These are phyloP conservation scores for Nephotettix cincticeps DNA, from an alignment of 1,140 invertebrate genomes.

Conservation along the genomic window DNA sequence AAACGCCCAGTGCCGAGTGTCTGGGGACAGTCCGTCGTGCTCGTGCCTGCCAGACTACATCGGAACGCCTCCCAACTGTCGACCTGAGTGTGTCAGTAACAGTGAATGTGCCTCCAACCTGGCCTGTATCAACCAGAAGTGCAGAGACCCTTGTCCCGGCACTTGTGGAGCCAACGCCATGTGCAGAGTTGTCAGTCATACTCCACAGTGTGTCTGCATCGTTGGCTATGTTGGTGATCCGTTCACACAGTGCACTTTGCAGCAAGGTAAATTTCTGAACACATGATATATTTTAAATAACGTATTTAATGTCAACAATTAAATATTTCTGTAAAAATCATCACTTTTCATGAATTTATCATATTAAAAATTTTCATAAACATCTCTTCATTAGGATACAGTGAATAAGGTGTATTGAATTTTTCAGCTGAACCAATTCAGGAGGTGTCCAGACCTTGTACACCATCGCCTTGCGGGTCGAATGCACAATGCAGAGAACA, in stretches of 20 bases:
- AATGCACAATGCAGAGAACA: slow-evolving; percentile 67
- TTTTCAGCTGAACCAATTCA: slow-evolving; percentile 33
- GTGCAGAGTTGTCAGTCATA: slow-evolving; percentile 65
- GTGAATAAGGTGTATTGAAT: no score
- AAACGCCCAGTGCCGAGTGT: slow-evolving; percentile 61
- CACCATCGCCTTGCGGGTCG: slow-evolving; percentile 68
- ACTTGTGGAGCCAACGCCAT: slow-evolving; percentile 63
- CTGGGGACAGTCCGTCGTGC: slow-evolving; percentile 61
- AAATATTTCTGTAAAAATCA: no score
- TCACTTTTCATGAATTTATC: no score
- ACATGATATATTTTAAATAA: no score
- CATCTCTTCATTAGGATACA: not conserved
- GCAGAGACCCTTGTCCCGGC: slow-evolving; percentile 64
- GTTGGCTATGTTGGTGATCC: slow-evolving; percentile 59
- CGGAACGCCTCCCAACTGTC: slow-evolving; percentile 62
- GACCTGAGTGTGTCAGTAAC: slow-evolving; percentile 64
- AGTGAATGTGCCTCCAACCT: slow-evolving; percentile 59
- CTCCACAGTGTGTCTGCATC: slow-evolving; percentile 61
- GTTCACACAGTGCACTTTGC: slow-evolving; percentile 53
- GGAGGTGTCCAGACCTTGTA: slow-evolving; percentile 52
- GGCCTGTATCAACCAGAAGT: slow-evolving; percentile 67
- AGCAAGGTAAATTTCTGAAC: slow-evolving; percentile 44
- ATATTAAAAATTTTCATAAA: not conserved
- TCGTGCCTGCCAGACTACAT: slow-evolving; percentile 60
- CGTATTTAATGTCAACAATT: slow-evolving; percentile 20